These are phyloP conservation scores for Papilio protenor DNA, from an alignment of 2,888 invertebrate species.

Conservation along the genomic window DNA sequence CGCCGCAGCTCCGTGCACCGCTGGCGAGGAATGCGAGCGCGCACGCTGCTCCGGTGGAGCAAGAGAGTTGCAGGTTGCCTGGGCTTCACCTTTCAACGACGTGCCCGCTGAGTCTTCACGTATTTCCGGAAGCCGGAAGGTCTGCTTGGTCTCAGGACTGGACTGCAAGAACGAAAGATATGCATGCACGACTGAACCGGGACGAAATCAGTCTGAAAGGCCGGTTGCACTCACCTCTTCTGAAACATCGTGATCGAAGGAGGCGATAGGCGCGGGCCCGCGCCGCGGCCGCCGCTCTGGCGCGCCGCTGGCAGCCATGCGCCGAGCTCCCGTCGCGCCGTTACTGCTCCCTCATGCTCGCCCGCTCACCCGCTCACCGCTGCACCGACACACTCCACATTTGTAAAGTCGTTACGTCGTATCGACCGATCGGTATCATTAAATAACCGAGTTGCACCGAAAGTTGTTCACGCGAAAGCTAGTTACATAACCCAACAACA, in stretches of 20 bases:
- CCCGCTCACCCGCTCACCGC: conserved; percentile 25
- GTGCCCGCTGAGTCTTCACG: conserved; percentile 73
- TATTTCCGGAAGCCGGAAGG: conserved; percentile 83
- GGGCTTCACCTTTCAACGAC: conserved; percentile 54
- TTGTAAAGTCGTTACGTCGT: conserved; percentile 35
- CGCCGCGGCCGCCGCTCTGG: conserved; percentile 88
- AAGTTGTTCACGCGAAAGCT: neutral
- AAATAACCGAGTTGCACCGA: conserved; percentile 29
- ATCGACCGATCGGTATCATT: conserved; percentile 21
- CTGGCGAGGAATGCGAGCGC: conserved; percentile 75
- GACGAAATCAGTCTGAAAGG: neutral
- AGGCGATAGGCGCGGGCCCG: conserved; percentile 97
- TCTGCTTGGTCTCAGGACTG: conserved; percentile 84
- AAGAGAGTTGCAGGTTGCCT: conserved; percentile 53
- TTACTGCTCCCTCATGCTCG: conserved; percentile 44
- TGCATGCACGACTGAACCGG: conserved; percentile 7
- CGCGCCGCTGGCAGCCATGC: conserved; percentile 61
- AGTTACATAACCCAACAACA: conserved; percentile 30
- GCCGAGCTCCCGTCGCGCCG: conserved; percentile 51
- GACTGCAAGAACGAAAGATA: conserved; percentile 66
- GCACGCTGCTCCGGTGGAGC: conserved; percentile 72
- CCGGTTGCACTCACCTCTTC: conserved; percentile 85
- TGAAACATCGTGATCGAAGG: conserved; percentile 94
- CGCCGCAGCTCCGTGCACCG: conserved; percentile 50
- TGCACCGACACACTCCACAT: conserved; percentile 39